These are phyloP conservation scores for Periophthalmus magnuspinnatus DNA, from an alignment of 2,797 vertebrate species.

Conservation along the genomic window DNA sequence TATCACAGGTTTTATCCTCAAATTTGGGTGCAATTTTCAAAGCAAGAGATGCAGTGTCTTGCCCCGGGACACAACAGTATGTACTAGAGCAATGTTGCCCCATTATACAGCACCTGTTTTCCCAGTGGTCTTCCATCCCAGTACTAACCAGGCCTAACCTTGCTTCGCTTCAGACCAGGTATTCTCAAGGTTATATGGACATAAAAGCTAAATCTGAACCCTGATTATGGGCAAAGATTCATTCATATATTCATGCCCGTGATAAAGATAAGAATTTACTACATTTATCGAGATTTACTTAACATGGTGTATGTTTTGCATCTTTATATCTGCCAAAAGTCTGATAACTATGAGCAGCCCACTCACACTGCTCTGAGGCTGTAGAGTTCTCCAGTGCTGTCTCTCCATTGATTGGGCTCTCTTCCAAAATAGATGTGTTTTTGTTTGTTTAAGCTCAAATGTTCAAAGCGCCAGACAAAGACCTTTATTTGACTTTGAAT, in stretches of 20 bases:
- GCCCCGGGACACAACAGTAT: too few relatives aligned
- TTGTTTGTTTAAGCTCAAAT: constrained; percentile 3
- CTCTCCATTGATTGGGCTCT: not conserved
- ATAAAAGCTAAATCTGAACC: too few relatives aligned
- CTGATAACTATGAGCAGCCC: not conserved
- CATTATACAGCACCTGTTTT: too few relatives aligned
- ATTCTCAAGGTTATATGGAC: not conserved
- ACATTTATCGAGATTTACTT: not conserved
- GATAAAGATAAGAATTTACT: too few relatives aligned
- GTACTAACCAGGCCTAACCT: not conserved
- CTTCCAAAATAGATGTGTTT: not conserved
- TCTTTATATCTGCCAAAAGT: not conserved
- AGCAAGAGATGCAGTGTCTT: too few relatives aligned
- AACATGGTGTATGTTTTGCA: not conserved
- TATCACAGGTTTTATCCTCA: not conserved
- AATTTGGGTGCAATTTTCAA: not conserved
- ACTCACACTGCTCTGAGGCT: not conserved
- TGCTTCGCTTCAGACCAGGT: not conserved
- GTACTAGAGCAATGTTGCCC: too few relatives aligned
- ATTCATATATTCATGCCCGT: too few relatives aligned
- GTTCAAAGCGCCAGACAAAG: not conserved
- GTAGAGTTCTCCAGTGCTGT: not conserved
- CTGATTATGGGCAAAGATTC: too few relatives aligned
- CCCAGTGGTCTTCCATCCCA: too few relatives aligned
- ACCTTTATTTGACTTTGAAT: not conserved